Evolutionary conservation across 53 echinoderm and acorn worm species (phyloP).

Genomic region (Actinopyga echinites): DNA sequence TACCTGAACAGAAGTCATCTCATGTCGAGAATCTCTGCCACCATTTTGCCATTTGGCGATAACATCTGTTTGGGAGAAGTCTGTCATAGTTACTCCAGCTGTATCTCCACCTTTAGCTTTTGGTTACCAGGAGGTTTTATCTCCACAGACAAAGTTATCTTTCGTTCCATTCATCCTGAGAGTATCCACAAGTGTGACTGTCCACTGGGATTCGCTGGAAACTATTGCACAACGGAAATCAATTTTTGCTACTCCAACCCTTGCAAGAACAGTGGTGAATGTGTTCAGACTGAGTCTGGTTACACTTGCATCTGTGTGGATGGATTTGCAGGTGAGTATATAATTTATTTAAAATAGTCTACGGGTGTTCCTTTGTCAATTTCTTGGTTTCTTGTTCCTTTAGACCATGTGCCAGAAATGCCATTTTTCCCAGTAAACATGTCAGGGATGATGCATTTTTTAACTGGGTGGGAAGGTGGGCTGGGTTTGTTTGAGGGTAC

Average conservation of each 20-base stretch:
- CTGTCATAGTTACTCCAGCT: slow-evolving; percentile 73
- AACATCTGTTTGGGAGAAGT: slow-evolving; percentile 92
- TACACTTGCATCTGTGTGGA: slow-evolving; percentile 85
- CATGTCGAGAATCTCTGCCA: slow-evolving; percentile 67
- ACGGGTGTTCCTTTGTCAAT: no score
- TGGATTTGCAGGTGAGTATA: slow-evolving; percentile 81
- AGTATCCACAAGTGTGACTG: slow-evolving; percentile 94
- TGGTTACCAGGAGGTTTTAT: slow-evolving; percentile 86
- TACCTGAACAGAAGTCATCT: slow-evolving; percentile 88
- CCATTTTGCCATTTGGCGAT: slow-evolving; percentile 93
- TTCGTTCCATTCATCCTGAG: slow-evolving; percentile 96
- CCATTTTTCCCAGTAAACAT: no score
- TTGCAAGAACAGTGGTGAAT: slow-evolving; percentile 78
- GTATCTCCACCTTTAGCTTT: slow-evolving; percentile 84
- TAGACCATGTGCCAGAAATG: no score
- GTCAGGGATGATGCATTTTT: no score
- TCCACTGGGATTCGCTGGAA: slow-evolving; percentile 92
- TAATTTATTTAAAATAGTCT: no score
- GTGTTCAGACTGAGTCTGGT: slow-evolving; percentile 84
- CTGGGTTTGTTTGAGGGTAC: no score
- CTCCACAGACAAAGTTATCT: slow-evolving; percentile 85
- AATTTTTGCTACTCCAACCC: slow-evolving; percentile 99
- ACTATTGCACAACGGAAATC: slow-evolving; percentile 96
- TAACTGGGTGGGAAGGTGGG: no score
- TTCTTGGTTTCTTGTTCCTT: no score